A percentile compares a stretch with the other conserved stretches of the same genome.
phyloP scores from a whole-genome alignment of 2,113 vertebrate genomes.

The Nothocercus nigrocapillus region DNA sequence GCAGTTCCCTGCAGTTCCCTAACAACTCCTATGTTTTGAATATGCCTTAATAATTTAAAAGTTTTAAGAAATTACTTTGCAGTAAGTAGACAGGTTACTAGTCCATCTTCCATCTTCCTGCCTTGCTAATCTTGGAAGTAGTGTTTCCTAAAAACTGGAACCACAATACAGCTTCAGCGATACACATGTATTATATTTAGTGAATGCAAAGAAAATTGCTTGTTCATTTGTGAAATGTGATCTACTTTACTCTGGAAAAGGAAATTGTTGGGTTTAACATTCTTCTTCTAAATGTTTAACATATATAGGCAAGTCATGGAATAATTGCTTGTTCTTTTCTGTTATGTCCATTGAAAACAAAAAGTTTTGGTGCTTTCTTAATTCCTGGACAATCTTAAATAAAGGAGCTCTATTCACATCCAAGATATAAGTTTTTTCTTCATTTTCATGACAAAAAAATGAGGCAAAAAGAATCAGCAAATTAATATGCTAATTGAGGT shows the following conservation, averaged over 20 bases:
- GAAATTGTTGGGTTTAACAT: background rate
- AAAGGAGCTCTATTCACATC: background rate
- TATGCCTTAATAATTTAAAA: background rate
- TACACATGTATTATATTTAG: background rate
- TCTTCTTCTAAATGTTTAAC: background rate
- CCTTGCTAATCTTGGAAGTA: background rate
- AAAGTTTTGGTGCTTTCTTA: background rate
- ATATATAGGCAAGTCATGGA: background rate
- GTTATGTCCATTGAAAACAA: background rate
- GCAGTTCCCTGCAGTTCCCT: background rate
- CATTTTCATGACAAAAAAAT: background rate
- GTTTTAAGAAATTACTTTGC: background rate
- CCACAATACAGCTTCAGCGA: background rate
- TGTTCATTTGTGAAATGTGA: background rate
- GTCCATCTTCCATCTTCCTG: background rate
- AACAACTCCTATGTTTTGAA: background rate
- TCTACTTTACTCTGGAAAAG: background rate
- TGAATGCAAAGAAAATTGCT: background rate
- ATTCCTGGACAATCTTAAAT: background rate
- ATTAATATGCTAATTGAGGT: background rate
- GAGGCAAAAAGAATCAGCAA: background rate
- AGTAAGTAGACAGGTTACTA: background rate
- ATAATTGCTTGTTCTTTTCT: background rate
- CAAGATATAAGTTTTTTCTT: background rate
- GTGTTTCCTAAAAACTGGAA: background rate